These are phyloP conservation scores for Champsocephalus esox DNA, from an alignment of 2,797 vertebrate genomes.

Conservation along the genomic window DNA sequence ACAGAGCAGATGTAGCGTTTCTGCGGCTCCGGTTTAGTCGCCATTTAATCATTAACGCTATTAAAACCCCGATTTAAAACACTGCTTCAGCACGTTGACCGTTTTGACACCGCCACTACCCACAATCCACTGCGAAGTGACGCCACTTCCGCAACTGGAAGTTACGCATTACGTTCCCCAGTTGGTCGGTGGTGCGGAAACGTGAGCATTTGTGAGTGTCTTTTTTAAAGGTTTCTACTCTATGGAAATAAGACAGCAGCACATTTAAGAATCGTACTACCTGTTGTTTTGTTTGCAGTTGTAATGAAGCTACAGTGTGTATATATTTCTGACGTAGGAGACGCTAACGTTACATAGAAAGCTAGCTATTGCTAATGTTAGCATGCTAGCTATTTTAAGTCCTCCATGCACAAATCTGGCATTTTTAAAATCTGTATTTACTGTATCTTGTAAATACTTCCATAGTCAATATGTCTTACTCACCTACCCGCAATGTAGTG, in stretches of 20 bases:
- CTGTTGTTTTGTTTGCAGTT: accelerated
- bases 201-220: conserved; percentile 33
- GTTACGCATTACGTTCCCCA: neutral
- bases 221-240: accelerated
- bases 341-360: neutral
- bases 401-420: neutral
- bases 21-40: neutral
- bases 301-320: accelerated
- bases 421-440: neutral
- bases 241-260: accelerated
- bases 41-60: conserved; percentile 44
- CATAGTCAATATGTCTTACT: neutral
- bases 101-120: conserved; percentile 26
- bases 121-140: neutral
- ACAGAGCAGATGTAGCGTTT: conserved; percentile 91
- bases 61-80: too few relatives aligned
- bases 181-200: neutral
- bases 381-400: neutral
- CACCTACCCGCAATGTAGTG: accelerated
- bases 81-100: conserved; percentile 8
- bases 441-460: neutral
- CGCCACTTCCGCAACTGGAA: conserved; percentile 22
- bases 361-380: conserved; percentile 40
- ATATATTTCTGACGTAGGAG: accelerated
- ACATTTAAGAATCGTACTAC: accelerated